Evolutionary conservation across 2,888 invertebrate species (phyloP).

Genomic region (Mechanitis messenoides): DNA sequence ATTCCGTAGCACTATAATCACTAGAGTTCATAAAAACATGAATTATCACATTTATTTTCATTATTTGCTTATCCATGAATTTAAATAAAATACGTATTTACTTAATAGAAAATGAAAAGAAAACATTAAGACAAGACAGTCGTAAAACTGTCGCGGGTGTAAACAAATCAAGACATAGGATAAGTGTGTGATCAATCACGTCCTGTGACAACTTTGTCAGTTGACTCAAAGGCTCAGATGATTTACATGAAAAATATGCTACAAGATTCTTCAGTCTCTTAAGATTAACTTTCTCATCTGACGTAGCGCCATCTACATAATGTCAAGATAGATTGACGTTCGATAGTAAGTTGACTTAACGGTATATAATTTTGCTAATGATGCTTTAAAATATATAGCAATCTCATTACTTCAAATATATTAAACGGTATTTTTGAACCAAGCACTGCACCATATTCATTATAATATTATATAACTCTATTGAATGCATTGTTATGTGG

Average conservation of each 20-base stretch:
- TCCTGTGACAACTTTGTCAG: constrained; percentile 43
- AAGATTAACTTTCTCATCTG: constrained; percentile 34
- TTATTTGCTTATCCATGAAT: no score
- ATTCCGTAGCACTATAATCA: background rate
- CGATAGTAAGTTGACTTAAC: constrained; percentile 2
- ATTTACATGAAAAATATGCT: constrained; percentile 37
- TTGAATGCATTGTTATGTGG: no score
- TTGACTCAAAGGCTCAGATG: constrained; percentile 36
- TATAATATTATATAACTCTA: no score
- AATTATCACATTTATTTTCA: no score
- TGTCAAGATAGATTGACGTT: constrained; percentile 5
- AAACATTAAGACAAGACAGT: background rate
- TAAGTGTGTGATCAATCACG: constrained; percentile 48
- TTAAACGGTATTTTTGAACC: background rate
- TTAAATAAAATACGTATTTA: no score
- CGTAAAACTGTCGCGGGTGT: background rate
- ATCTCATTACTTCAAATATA: background rate
- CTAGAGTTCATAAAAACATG: no score
- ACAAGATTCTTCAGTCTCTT: constrained; percentile 28
- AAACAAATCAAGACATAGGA: constrained; percentile 8
- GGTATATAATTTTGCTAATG: background rate
- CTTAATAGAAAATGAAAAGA: no score
- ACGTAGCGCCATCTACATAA: constrained; percentile 20
- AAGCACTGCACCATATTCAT: no score
- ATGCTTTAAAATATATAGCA: background rate